Evolutionary conservation across 2,888 invertebrate genomes (phyloP), one percentile per base, ranked within the genome.

Genomic region (Cryptus armator): DNA sequence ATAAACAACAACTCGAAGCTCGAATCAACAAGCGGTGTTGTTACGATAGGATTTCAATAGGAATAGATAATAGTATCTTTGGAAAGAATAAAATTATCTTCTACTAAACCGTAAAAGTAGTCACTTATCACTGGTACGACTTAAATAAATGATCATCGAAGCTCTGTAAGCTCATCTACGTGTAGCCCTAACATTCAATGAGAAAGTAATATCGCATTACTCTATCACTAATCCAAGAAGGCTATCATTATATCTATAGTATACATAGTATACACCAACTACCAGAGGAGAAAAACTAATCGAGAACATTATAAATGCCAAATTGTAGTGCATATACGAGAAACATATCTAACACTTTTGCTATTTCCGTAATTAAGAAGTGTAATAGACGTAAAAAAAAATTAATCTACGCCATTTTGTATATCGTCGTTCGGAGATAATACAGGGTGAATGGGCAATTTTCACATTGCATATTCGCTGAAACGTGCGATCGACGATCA

Each of bases 271-370:
- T 24, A 24, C 24, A 24, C 24, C 24, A 29, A n/a, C 44, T 43
- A 37, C 16, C 24, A 24, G 29, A 56, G n/a, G 68, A n/a, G 56
- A 14, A 67, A 19, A 74, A 43, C n/a, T 37, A 62, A 67, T 75
- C 56, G 53, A 37, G 37, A 12, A 29, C 37, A 56, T 64, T 64
- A 16, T 66, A 56, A 64, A 71, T 71, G 72, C 78, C 74, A 76
- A 70, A 75, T 7, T 64, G 48, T 85, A 82, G 76, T 32, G 66
- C 79, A 76, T 62, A 48, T 62, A 71, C 67, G 75, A 74, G 67
- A 81, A 48, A 84, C 81, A 86, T 72, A 84, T 82, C 75, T 79
- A 74, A 83, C 74, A 77, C 76, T 77, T 84, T 82, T 86, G 76
- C 76, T 76, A 82, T 77, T 77, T 82, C 72, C 56, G 19, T 51